These are phyloP conservation scores for Characodon lateralis DNA, from an alignment of 2,797 vertebrate species.

Conservation along the genomic window DNA sequence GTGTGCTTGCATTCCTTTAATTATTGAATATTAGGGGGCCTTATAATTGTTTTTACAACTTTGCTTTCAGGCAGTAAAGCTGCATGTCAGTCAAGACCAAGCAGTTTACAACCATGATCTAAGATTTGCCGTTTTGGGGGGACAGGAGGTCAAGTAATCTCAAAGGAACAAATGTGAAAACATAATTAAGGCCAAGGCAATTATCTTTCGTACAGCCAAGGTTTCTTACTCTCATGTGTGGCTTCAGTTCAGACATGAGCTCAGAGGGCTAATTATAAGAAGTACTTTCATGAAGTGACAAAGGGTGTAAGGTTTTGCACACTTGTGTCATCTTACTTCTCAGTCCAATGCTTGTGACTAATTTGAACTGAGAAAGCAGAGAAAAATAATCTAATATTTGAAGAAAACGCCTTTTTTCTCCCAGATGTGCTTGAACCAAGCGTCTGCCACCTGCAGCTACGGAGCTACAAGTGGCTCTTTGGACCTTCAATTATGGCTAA, in stretches of 20 bases:
- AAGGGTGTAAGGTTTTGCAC: background rate
- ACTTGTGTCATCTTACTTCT: background rate
- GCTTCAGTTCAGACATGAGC: background rate
- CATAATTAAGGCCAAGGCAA: background rate
- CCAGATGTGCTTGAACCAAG: background rate
- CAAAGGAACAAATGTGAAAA: background rate
- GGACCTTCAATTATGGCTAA: too few species aligned
- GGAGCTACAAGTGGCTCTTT: too few species aligned
- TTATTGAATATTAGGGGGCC: background rate
- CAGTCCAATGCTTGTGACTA: background rate
- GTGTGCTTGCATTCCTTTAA: background rate
- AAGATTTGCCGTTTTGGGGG: background rate
- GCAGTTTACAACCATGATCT: slow-evolving; percentile 14
- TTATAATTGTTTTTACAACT: background rate
- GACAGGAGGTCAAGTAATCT: background rate
- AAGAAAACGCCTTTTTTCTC: background rate
- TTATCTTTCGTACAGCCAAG: background rate
- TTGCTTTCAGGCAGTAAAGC: slow-evolving; percentile 1
- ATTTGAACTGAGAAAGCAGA: background rate
- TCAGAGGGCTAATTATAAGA: background rate
- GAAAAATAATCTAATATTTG: background rate
- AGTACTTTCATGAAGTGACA: background rate
- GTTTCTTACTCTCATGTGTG: background rate
- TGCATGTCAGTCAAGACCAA: background rate
- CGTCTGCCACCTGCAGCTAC: too few species aligned